Conservation (phyloP, 2,888 invertebrate genomes). For the Microplitis manilae region DNA sequence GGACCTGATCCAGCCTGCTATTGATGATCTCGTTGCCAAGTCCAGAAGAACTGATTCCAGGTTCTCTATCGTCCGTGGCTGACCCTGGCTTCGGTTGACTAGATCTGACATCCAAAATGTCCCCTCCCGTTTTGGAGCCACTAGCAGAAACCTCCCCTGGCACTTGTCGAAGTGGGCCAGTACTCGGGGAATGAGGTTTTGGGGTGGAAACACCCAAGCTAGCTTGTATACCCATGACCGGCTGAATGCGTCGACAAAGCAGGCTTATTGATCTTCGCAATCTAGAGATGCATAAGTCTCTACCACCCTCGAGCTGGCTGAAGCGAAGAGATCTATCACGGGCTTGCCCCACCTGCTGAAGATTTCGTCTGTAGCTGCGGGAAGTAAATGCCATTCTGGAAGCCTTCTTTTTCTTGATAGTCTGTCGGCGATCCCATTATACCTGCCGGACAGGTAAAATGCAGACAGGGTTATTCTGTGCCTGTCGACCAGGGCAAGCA, state of each 20-base stretch:
- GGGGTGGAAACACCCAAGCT: slow-evolving; percentile 39
- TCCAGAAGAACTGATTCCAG: slow-evolving; percentile 41
- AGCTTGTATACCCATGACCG: slow-evolving; percentile 22
- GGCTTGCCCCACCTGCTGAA: slow-evolving; percentile 35
- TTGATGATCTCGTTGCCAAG: neutral
- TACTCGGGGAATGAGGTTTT: slow-evolving; percentile 38
- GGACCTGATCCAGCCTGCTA: slow-evolving; percentile 8
- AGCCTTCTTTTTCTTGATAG: slow-evolving; percentile 45
- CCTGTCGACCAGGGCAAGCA: slow-evolving; percentile 40
- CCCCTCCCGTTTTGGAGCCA: slow-evolving; percentile 43
- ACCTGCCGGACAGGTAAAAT: slow-evolving; percentile 54
- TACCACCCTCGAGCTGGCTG: slow-evolving; percentile 40
- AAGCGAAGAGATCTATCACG: slow-evolving; percentile 49
- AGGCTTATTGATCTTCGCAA: slow-evolving; percentile 44
- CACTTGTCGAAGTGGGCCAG: slow-evolving; percentile 27
- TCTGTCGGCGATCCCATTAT: slow-evolving; percentile 58
- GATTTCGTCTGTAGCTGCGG: slow-evolving; percentile 10
- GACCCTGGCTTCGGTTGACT: slow-evolving; percentile 24
- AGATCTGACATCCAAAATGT: slow-evolving; percentile 23
- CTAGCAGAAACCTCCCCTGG: slow-evolving; percentile 31
- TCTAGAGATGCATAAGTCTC: slow-evolving; percentile 43
- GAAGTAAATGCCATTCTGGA: slow-evolving; percentile 28
- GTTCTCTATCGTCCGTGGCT: slow-evolving; percentile 35
- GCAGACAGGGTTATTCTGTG: slow-evolving; percentile 48
- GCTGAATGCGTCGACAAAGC: slow-evolving; percentile 49